These are phyloP conservation scores for Mellilla xanthometata DNA, from an alignment of 2,888 invertebrate genomes.

Conservation along the genomic window DNA sequence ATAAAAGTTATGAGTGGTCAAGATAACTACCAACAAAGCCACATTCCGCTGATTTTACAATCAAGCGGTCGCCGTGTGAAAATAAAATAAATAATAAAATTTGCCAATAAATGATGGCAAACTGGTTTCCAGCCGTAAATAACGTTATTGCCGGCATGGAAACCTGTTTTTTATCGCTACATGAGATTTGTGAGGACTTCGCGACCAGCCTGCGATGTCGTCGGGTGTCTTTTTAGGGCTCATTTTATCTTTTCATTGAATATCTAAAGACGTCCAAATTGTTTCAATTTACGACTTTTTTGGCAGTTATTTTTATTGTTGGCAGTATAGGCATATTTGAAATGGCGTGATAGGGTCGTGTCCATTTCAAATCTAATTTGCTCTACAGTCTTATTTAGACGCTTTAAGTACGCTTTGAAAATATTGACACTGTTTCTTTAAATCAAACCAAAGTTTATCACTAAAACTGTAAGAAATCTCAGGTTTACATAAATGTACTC, in stretches of 20 bases:
- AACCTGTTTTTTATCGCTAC: slow-evolving; percentile 42
- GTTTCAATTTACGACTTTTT: neutral
- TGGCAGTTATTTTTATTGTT: too few species aligned
- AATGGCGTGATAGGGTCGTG: too few species aligned
- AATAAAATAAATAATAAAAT: slow-evolving; percentile 23
- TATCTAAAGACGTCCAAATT: neutral
- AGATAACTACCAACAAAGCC: neutral
- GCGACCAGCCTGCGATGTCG: slow-evolving; percentile 16
- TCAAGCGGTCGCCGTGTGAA: slow-evolving; percentile 7
- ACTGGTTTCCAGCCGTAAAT: slow-evolving; percentile 45
- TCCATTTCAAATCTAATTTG: too few species aligned
- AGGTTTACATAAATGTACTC: too few species aligned
- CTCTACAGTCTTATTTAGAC: too few species aligned
- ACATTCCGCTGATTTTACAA: slow-evolving; percentile 6
- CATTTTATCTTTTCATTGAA: slow-evolving; percentile 19
- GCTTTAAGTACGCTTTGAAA: too few species aligned
- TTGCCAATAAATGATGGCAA: slow-evolving; percentile 39
- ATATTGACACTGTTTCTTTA: too few species aligned
- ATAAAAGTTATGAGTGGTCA: neutral
- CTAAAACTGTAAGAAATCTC: too few species aligned
- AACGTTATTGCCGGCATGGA: slow-evolving; percentile 38
- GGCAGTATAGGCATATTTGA: too few species aligned
- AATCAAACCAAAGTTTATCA: too few species aligned
- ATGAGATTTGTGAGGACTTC: slow-evolving; percentile 34
- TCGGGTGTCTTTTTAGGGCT: slow-evolving; percentile 12